A percentile compares a stretch with the other conserved stretches of the same genome.
These are phyloP conservation scores for Cephus pulcher DNA, from an alignment of 2,888 invertebrate species.

Conservation along the genomic window DNA sequence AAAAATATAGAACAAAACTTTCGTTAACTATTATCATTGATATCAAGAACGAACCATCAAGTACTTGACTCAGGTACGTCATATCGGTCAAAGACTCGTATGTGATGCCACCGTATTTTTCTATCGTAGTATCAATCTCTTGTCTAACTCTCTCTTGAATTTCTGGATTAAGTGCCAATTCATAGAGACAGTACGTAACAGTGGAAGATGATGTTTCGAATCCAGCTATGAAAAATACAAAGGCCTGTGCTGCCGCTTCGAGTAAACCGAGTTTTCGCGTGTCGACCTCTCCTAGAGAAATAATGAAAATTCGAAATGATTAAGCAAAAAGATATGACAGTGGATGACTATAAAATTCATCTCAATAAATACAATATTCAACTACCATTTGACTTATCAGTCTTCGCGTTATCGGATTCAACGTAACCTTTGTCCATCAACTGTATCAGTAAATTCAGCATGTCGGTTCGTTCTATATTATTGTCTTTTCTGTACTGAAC, in stretches of 20 bases:
- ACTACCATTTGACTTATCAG: not conserved
- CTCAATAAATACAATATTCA: too few species aligned
- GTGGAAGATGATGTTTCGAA: slow-evolving; percentile 75
- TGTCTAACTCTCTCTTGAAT: slow-evolving; percentile 68
- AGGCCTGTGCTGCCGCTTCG: slow-evolving; percentile 70
- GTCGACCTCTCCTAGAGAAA: too few species aligned
- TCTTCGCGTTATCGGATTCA: slow-evolving; percentile 11
- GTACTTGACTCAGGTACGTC: slow-evolving; percentile 70
- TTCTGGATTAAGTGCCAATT: slow-evolving; percentile 68
- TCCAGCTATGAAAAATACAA: slow-evolving; percentile 74
- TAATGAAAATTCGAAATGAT: too few species aligned
- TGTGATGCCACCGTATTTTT: slow-evolving; percentile 66
- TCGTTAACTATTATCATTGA: too few species aligned
- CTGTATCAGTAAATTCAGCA: slow-evolving; percentile 38
- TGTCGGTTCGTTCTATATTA: slow-evolving; percentile 36
- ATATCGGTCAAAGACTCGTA: slow-evolving; percentile 71
- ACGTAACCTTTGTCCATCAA: slow-evolving; percentile 24
- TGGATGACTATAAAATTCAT: too few species aligned
- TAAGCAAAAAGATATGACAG: too few species aligned
- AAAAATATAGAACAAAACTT: not conserved
- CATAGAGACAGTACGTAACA: slow-evolving; percentile 70
- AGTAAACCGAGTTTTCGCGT: slow-evolving; percentile 52
- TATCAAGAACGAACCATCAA: slow-evolving; percentile 64
- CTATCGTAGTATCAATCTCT: slow-evolving; percentile 67
- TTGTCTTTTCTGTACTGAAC: slow-evolving; percentile 27